A percentile compares a stretch with the other conserved stretches of the same genome.
Conservation (phyloP, 2,113 vertebrate genomes). For the Clupea harengus region DNA sequence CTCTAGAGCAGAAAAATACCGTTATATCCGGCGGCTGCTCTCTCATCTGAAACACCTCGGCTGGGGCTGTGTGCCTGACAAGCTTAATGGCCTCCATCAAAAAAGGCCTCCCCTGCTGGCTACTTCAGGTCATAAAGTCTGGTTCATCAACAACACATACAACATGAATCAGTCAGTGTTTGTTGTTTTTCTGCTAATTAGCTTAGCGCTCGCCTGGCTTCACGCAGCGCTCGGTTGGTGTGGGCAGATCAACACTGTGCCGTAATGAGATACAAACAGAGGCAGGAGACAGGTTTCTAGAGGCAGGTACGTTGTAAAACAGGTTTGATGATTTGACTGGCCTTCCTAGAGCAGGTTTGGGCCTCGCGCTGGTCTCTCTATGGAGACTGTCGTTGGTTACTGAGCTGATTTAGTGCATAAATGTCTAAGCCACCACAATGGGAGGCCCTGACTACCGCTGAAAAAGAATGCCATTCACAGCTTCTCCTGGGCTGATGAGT, state of each 20-base stretch:
- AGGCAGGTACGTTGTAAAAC: not conserved
- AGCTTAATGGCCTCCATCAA: slow-evolving; percentile 11
- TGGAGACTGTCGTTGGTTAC: not conserved
- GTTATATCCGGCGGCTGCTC: not conserved
- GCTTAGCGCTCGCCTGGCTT: not conserved
- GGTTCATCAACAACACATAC: not conserved
- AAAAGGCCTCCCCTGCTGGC: not conserved
- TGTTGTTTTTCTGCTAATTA: not conserved
- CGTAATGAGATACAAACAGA: not conserved
- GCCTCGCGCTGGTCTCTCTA: not conserved
- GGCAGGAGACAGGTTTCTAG: not conserved
- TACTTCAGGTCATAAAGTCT: not conserved
- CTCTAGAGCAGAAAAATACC: not conserved
- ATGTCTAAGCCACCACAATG: too few species aligned
- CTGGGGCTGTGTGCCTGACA: not conserved
- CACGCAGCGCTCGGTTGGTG: not conserved
- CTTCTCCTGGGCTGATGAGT: not conserved
- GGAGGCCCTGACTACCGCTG: too few species aligned
- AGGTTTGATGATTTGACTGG: not conserved
- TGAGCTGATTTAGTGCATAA: not conserved
- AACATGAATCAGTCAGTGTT: not conserved
- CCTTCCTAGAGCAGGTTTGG: not conserved
- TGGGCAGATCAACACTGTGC: not conserved
- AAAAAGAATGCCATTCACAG: not conserved
- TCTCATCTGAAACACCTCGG: not conserved